These are phyloP conservation scores for Sarcoramphus papa DNA, from an alignment of 2,797 vertebrate species.

Conservation along the genomic window DNA sequence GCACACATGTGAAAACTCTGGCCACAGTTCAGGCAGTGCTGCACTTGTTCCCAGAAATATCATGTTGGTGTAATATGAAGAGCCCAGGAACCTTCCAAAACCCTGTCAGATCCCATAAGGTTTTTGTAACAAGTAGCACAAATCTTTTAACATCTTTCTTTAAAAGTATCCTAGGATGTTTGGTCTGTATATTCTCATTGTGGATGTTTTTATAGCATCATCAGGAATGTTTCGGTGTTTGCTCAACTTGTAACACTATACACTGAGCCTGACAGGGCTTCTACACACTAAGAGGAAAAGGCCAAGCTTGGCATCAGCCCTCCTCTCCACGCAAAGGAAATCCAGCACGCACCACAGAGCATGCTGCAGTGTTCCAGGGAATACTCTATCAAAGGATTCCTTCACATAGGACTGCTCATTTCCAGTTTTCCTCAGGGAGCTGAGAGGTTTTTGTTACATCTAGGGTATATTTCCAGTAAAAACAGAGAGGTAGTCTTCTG, in stretches of 20 bases:
- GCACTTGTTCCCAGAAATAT: not conserved
- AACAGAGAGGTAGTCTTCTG: not conserved
- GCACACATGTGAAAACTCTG: not conserved
- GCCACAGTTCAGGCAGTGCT: not conserved
- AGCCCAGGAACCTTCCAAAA: not conserved
- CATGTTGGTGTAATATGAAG: not conserved
- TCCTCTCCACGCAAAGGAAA: not conserved
- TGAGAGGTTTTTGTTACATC: not conserved
- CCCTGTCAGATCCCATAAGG: not conserved
- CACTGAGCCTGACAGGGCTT: not conserved
- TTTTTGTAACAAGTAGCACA: not conserved
- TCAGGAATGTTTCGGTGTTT: not conserved
- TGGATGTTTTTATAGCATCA: not conserved
- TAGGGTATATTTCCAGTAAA: not conserved
- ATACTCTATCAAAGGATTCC: not conserved
- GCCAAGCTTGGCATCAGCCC: not conserved
- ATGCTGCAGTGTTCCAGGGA: not conserved
- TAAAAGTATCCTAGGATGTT: not conserved
- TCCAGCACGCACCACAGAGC: accelerated
- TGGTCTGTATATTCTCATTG: not conserved
- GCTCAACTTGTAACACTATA: not conserved
- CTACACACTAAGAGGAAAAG: not conserved
- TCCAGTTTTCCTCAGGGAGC: not conserved
- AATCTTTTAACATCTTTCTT: not conserved
- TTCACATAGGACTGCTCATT: not conserved